Evolutionary conservation across 2,888 invertebrate genomes (phyloP), one percentile per base, ranked within the genome.

Genomic region (Pandemis corylana): DNA sequence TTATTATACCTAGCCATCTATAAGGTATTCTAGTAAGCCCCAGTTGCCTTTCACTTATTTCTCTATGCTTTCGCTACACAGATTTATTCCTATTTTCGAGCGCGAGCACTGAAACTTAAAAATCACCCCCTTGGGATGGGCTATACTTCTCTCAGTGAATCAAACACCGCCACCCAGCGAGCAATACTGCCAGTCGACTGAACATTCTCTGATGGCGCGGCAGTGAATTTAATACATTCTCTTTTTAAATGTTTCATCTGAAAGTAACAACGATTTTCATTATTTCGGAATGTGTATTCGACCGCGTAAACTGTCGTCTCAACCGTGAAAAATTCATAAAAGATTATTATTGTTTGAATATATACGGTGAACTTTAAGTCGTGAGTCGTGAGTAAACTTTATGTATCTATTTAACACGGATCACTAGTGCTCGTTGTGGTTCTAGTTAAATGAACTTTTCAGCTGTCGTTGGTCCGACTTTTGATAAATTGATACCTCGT

Each of bases 91-190:
- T 28, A 59, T 59, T 59, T 59, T 20, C 59, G 10, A 59, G 28
- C 28, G 59, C 20, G 59, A 59, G 12, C 20, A 12, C 28, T 20
- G 59, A 59, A 59, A 59, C 59, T 59, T 59, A 59, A 59, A 59
- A 59, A 59, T 59, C 28, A 59, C 59, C 59, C 59, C 59, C 59
- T 10, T 28, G 59, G 59, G 59, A 59, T 59, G 12, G 28, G 10
- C 59, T 28, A 28, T 59, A 10, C 59, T 59, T 59, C 59, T 59
- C 59, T 28, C 28, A 59, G 28, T 28, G 59, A 59, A 59, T 59
- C 59, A 59, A 46, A 59, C 59, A 59, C 59, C 10, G 59, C 59
- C 28, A 59, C 20, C 59, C 28, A 59, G 20, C 59, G 59, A 59
- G 59, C 59, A 12, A 59, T 59, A 28, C 59, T 59, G 59, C 59